These are phyloP conservation scores for Hydrozoanthus tunicans DNA, from an alignment of 64 coral and sea anemone species.

Conservation along the genomic window DNA sequence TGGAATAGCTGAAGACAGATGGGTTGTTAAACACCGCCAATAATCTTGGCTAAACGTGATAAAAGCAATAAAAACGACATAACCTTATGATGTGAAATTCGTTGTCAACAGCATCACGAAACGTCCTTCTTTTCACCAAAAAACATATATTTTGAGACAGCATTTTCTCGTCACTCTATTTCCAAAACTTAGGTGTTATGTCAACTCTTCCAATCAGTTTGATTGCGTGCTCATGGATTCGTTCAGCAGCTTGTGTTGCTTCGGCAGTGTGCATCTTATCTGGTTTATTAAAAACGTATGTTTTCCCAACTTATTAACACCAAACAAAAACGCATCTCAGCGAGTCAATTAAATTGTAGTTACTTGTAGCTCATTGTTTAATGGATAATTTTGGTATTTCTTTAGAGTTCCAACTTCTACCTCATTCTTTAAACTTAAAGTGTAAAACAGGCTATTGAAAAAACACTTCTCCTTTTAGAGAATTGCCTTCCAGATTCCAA, in stretches of 20 bases:
- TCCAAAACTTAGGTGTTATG: background rate
- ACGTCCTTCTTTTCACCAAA: background rate
- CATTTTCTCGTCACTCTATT: background rate
- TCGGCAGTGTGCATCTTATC: conserved; percentile 7
- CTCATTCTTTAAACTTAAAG: too few species aligned
- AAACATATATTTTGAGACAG: background rate
- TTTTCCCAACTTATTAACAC: background rate
- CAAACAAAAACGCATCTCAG: background rate
- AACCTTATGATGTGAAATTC: conserved; percentile 3
- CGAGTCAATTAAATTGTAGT: background rate
- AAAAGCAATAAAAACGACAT: conserved; percentile 22
- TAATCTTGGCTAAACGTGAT: conserved; percentile 9
- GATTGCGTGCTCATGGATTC: background rate
- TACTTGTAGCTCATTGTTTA: background rate
- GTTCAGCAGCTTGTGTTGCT: background rate
- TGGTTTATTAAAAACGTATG: conserved; percentile 32
- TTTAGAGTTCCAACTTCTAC: background rate
- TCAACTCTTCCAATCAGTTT: background rate
- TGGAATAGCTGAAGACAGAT: conserved; percentile 20
- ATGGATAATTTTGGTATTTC: background rate
- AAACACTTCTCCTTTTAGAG: too few species aligned
- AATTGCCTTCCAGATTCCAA: background rate
- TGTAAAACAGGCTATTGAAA: background rate
- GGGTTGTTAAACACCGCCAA: background rate
- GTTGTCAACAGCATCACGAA: conserved; percentile 17